Evolutionary conservation across 2,113 vertebrate genomes (phyloP).

Genomic region (Antechinus flavipes): DNA sequence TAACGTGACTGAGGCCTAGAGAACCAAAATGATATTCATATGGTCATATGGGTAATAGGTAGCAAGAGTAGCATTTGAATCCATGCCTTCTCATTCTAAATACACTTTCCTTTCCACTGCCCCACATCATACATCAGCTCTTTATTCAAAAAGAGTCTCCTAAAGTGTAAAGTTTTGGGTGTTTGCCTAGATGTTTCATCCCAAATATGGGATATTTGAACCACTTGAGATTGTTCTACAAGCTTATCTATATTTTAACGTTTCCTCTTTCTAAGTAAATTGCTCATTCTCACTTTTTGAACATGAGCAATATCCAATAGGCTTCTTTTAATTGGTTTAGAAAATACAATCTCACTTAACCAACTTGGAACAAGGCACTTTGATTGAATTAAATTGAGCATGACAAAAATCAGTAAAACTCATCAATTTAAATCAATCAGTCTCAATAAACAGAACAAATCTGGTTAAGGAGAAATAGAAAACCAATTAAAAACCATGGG

Average conservation of each 20-base stretch:
- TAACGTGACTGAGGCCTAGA: background rate
- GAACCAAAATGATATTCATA: background rate
- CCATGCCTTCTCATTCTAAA: background rate
- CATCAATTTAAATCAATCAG: slow-evolving; percentile 69
- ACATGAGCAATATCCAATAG: slow-evolving; percentile 14
- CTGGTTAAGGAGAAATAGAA: slow-evolving; percentile 38
- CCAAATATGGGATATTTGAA: background rate
- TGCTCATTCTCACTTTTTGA: slow-evolving; percentile 19
- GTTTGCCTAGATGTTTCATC: slow-evolving; percentile 14
- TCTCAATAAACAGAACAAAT: slow-evolving; percentile 69
- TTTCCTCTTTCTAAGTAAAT: slow-evolving; percentile 38
- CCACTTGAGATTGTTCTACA: background rate
- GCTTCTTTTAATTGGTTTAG: slow-evolving; percentile 52
- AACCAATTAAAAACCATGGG: slow-evolving; percentile 46
- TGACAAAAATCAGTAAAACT: slow-evolving; percentile 64
- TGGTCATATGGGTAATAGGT: background rate
- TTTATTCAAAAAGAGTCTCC: background rate
- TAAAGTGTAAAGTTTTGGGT: background rate
- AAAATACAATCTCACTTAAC: slow-evolving; percentile 60
- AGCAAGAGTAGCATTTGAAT: background rate
- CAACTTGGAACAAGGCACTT: slow-evolving; percentile 43
- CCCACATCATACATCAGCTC: background rate
- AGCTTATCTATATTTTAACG: background rate
- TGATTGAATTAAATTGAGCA: slow-evolving; percentile 65
- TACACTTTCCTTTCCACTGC: background rate